A percentile compares a stretch with the other conserved stretches of the same genome.
Evolutionary conservation across 2,888 invertebrate genomes (phyloP).

Genomic region (Agrilus biguttatus): DNA sequence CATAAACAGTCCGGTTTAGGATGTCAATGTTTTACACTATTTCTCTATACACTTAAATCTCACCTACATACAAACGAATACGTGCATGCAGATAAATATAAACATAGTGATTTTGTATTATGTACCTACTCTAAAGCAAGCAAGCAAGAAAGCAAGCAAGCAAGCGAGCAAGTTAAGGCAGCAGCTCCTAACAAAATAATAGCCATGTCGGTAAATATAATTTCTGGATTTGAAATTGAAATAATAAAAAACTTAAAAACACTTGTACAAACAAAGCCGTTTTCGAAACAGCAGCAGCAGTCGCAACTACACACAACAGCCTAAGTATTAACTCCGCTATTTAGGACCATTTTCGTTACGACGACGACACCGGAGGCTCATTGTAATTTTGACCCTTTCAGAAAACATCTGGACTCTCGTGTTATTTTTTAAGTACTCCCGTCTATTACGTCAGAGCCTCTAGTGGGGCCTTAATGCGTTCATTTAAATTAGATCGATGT

Average conservation of each 20-base stretch:
- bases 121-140: no score
- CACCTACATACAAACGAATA: background rate
- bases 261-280: constrained; percentile 13
- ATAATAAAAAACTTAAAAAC: constrained; percentile 10
- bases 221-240: constrained; percentile 14
- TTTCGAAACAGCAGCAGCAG: constrained; percentile 1
- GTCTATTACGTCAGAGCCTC: constrained; percentile 7
- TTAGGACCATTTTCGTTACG: background rate
- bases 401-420: constrained; percentile 14
- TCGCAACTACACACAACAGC: background rate
- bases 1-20: no score
- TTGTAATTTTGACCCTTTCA: constrained; percentile 13
- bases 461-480: background rate
- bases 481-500: constrained; percentile 3
- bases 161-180: no score
- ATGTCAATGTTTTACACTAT: background rate
- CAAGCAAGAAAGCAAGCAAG: no score
- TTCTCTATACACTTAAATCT: constrained; percentile 1
- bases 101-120: no score
- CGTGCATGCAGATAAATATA: background rate
- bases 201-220: constrained; percentile 14
- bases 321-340: constrained; percentile 1
- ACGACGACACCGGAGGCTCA: background rate
- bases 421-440: constrained; percentile 9
- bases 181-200: constrained; percentile 7